A percentile compares a stretch with the other conserved stretches of the same genome.
Evolutionary conservation across 2,113 vertebrate species (phyloP).

Genomic region (Nycticorax nycticorax): DNA sequence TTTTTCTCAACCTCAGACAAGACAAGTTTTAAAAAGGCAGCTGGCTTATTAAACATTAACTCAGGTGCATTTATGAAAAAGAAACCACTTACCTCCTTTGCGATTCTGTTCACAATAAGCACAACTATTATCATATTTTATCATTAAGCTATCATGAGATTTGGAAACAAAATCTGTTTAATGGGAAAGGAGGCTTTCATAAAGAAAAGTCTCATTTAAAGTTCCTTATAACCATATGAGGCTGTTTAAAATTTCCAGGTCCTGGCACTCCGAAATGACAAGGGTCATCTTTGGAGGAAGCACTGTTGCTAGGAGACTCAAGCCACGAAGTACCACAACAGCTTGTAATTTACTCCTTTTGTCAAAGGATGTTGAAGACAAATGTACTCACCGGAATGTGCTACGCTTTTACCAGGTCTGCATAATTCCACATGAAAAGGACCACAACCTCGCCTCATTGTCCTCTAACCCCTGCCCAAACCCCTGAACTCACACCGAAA

Average conservation of each 20-base stretch:
- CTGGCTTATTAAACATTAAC: not conserved
- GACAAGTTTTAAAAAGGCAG: not conserved
- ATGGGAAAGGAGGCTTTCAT: not conserved
- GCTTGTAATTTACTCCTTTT: not conserved
- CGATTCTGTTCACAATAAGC: not conserved
- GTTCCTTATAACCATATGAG: not conserved
- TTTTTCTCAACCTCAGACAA: not conserved
- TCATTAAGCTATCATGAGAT: not conserved
- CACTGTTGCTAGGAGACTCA: conserved; percentile 11
- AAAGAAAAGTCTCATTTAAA: not conserved
- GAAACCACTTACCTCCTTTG: not conserved
- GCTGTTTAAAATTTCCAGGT: conserved; percentile 5
- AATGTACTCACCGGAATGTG: not conserved
- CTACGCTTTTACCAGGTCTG: not conserved
- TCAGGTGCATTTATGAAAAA: not conserved
- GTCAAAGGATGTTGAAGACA: not conserved
- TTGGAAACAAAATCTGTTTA: not conserved
- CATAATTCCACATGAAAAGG: not conserved
- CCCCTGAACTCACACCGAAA: not conserved
- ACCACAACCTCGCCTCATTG: fast-evolving
- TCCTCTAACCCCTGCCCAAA: not conserved
- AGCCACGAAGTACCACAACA: not conserved
- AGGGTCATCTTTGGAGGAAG: not conserved
- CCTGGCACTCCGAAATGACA: not conserved
- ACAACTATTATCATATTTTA: not conserved